Evolutionary conservation across 2,113 vertebrate species (phyloP).

Genomic region (Antechinus flavipes): DNA sequence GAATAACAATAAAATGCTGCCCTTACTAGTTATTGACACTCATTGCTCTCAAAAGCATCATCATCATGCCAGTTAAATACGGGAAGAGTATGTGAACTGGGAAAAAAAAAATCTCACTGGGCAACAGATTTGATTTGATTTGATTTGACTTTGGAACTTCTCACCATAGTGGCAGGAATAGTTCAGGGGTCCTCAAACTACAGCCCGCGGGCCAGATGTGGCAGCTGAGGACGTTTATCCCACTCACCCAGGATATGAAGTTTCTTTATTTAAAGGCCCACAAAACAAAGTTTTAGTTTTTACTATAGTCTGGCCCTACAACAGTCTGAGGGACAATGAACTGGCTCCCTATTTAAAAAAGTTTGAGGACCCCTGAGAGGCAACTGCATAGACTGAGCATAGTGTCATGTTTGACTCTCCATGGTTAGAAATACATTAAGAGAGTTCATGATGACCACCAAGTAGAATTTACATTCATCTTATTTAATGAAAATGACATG

Average conservation of each 20-base stretch:
- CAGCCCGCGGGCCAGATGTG: no score
- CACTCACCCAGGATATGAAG: no score
- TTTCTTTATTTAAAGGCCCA: no score
- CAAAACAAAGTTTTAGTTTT: no score
- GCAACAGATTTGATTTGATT: neutral
- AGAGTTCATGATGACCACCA: conserved; percentile 23
- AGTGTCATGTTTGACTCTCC: neutral
- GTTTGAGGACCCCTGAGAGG: neutral
- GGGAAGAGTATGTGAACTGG: conserved; percentile 1
- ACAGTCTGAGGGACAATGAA: no score
- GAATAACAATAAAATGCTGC: conserved; percentile 37
- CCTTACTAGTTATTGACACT: conserved; percentile 10
- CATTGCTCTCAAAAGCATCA: conserved; percentile 20
- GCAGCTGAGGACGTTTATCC: no score
- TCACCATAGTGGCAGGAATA: conserved; percentile 16
- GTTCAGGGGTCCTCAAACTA: no score
- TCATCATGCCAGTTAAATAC: conserved; percentile 20
- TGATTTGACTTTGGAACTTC: conserved; percentile 10
- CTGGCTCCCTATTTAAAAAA: no score
- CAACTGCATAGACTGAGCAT: conserved; percentile 2
- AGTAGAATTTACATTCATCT: conserved; percentile 26
- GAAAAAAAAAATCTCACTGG: neutral
- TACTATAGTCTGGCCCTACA: no score
- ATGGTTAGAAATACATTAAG: neutral
- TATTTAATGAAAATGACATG: conserved; percentile 25